Conservation (phyloP, 2,797 vertebrate species). For the Characodon lateralis region DNA sequence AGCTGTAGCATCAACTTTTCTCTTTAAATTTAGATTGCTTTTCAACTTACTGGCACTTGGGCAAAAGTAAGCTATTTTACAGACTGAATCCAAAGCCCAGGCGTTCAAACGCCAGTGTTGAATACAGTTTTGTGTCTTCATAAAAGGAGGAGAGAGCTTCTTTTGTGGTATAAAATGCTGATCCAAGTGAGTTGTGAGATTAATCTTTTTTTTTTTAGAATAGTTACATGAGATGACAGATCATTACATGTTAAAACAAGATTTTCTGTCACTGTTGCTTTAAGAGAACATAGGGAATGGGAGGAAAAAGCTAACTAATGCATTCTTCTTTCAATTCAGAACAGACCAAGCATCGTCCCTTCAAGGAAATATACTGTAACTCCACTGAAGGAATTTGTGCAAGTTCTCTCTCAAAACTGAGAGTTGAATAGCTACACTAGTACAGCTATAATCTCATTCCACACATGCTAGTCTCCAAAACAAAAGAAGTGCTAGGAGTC, state of each 20-base stretch:
- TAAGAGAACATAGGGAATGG: conserved; percentile 47
- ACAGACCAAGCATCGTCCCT: conserved; percentile 63
- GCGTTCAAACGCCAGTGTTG: background rate
- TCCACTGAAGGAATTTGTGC: conserved; percentile 59
- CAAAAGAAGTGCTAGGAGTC: conserved; percentile 25
- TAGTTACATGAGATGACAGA: conserved; percentile 28
- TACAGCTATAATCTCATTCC: conserved; percentile 52
- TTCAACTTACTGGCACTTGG: background rate
- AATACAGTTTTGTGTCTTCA: background rate
- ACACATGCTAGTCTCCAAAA: conserved; percentile 49
- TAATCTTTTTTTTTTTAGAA: conserved; percentile 11
- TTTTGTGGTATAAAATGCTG: conserved; percentile 4
- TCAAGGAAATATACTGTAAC: conserved; percentile 54
- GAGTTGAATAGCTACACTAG: conserved; percentile 54
- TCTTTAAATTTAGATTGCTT: conserved; percentile 7
- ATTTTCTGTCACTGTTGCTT: conserved; percentile 49
- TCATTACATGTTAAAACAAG: conserved; percentile 56
- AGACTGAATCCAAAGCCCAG: background rate
- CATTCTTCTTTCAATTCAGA: conserved; percentile 56
- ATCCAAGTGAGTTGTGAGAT: conserved; percentile 17
- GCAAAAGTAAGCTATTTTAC: background rate
- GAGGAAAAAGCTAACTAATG: conserved; percentile 49
- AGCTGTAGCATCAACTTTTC: background rate
- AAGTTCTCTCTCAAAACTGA: conserved; percentile 62
- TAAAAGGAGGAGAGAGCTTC: background rate